These are phyloP conservation scores for Sarcophaga rosellei DNA, from an alignment of 2,888 invertebrate species.

Conservation along the genomic window DNA sequence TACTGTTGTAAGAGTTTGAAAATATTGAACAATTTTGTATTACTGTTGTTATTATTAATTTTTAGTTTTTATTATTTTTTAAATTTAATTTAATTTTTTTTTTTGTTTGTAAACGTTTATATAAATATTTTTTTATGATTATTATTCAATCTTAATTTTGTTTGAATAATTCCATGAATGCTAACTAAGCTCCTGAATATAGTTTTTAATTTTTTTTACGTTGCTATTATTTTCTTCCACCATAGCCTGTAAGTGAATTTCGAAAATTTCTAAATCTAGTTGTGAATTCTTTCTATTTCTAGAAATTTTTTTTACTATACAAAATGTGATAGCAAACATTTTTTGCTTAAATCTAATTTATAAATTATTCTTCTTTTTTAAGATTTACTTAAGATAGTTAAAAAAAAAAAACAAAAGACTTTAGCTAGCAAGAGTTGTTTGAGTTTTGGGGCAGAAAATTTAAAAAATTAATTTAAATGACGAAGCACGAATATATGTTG, in stretches of 20 bases:
- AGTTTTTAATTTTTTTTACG: not conserved
- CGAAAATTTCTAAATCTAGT: conserved; percentile 17
- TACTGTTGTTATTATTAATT: conserved; percentile 50
- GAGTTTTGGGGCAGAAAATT: no score
- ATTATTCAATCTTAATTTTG: conserved; percentile 51
- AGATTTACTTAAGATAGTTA: conserved; percentile 9
- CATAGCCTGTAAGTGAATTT: conserved; percentile 23
- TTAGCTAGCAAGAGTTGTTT: no score
- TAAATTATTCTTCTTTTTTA: not conserved
- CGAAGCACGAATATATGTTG: no score
- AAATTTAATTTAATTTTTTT: conserved; percentile 35
- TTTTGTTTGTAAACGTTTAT: not conserved
- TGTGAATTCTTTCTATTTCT: conserved; percentile 14
- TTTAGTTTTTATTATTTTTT: conserved; percentile 21
- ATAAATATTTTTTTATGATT: not conserved
- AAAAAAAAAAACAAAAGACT: no score
- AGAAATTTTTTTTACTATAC: conserved; percentile 13
- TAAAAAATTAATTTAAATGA: no score
- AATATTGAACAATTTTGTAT: conserved; percentile 48
- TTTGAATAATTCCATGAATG: conserved; percentile 53
- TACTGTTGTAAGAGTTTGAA: conserved; percentile 27
- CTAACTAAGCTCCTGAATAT: conserved; percentile 35
- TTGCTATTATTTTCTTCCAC: conserved; percentile 9
- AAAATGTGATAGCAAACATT: conserved; percentile 5
- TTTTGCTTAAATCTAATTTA: not conserved